A percentile compares a stretch with the other conserved stretches of the same genome.
Conservation (phyloP, 2,797 vertebrate genomes). For the Coregonus sp. region DNA sequence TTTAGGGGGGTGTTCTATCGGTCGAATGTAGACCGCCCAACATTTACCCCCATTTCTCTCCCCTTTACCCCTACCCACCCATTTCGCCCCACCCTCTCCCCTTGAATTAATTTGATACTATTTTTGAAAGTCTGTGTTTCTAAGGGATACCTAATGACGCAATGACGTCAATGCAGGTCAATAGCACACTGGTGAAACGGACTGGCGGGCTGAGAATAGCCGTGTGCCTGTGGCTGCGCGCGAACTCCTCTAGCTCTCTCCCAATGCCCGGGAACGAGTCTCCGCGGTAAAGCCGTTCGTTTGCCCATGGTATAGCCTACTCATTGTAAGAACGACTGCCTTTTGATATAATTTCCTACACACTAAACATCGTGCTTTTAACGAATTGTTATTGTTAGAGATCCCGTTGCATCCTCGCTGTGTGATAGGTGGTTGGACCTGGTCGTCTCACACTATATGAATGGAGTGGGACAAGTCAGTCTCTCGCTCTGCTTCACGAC, state of each 20-base stretch:
- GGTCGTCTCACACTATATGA: background rate
- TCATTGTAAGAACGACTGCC: too few species aligned
- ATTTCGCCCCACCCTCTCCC: conserved; percentile 53
- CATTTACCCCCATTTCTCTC: conserved; percentile 65
- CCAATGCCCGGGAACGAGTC: background rate
- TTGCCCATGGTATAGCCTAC: conserved; percentile 10
- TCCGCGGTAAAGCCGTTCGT: conserved; percentile 26
- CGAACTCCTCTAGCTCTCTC: background rate
- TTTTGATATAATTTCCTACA: background rate
- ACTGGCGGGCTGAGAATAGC: conserved; percentile 38
- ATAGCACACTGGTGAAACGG: conserved; percentile 87
- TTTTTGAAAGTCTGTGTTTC: conserved; percentile 99
- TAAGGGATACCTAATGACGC: conserved; percentile 90
- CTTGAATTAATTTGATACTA: conserved; percentile 98
- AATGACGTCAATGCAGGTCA: conserved; percentile 93
- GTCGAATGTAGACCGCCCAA: conserved; percentile 37
- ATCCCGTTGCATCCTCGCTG: background rate
- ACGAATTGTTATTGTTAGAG: background rate
- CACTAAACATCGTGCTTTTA: background rate
- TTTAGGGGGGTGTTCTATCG: too few species aligned
- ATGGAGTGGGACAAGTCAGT: background rate
- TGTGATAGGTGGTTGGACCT: background rate
- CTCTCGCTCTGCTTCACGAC: background rate
- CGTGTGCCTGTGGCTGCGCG: background rate
- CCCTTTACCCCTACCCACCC: conserved; percentile 24